Base-by-base conservation (phyloP, 2,797 vertebrate genomes). In the Cyprinella venusta region DNA sequence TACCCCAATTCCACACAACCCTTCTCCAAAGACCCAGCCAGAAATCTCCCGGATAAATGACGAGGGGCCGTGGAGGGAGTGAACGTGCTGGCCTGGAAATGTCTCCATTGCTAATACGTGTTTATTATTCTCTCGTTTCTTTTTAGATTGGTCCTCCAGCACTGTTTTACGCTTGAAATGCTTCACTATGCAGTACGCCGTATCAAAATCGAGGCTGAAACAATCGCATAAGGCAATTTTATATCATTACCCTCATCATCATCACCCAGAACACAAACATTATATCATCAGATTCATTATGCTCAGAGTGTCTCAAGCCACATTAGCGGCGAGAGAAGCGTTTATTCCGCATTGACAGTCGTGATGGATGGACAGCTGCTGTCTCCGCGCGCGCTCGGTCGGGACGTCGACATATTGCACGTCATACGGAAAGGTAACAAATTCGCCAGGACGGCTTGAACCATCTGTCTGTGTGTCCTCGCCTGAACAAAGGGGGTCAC, bases 361-460 rank as follows among this genome's bases (percentile, higher is more conserved):
- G 90, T 89, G 84, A 90, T 81, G 92, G 91, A 91, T 91, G 93
- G 96, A 95, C 95, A 96, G 95, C 96, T 96, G 97, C 94, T 90
- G 91, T 92, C 93, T 95, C 94, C 77, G 86, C 94, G 95, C 89
- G 91, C 88, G 94, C 93, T 94, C 91, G 94, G 94, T 95, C 92
- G 93, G 90, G 93, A 93, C 93, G 94, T 94, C 94, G 94, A 96
- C 96, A 96, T 95, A 94, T 95, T 96, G 96, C 93, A 95, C 94
- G 94, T 97, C 95, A 96, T 91, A 92, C 90, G 88, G 93, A 95
- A 96, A 97, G 96, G 96, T 96, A 96, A 94, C 95, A 96, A 95
- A 96, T 95, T 95, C 92, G 91, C 92, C 95, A 94, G 93, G 93
- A 93, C 93, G 93, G 93, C 93, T 89, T 92, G 26, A 91, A 93